Percentiles rank a stretch among this genome's conserved stretches.
Conservation (phyloP, 1,140 invertebrate species). For the Myzus persicae region DNA sequence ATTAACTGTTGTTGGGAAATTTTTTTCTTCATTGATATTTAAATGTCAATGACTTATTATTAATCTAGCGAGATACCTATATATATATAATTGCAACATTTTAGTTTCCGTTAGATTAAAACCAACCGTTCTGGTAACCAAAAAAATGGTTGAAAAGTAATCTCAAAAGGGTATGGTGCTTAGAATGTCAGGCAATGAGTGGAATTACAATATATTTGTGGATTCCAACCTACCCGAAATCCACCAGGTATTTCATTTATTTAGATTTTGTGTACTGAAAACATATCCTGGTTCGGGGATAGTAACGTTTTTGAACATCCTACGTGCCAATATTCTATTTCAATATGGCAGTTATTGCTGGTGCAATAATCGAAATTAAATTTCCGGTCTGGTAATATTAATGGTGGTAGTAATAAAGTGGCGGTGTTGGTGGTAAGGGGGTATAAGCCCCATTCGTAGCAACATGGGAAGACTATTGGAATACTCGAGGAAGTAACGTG, state of each 20-base stretch:
- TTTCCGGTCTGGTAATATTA: conserved; percentile 44
- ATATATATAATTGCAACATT: background rate
- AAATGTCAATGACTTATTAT: background rate
- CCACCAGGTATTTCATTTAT: background rate
- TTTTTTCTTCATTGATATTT: background rate
- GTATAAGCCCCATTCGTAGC: background rate
- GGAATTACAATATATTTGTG: background rate
- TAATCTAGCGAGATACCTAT: background rate
- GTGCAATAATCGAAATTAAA: conserved; percentile 51
- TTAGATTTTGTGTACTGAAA: background rate
- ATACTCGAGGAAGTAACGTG: background rate
- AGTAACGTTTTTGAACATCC: background rate
- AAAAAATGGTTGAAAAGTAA: background rate
- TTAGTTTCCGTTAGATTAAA: background rate
- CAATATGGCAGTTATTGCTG: background rate
- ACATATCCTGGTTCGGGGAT: background rate
- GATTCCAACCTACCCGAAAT: background rate
- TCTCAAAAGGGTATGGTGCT: background rate
- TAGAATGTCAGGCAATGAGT: background rate
- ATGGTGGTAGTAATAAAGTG: background rate
- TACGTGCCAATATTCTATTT: conserved; percentile 16
- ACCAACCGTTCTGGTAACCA: background rate
- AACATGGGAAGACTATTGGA: background rate
- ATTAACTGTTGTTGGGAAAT: too few relatives aligned
- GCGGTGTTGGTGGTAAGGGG: background rate